Conservation (phyloP, 2,113 vertebrate genomes). For the Rutilus rutilus region DNA sequence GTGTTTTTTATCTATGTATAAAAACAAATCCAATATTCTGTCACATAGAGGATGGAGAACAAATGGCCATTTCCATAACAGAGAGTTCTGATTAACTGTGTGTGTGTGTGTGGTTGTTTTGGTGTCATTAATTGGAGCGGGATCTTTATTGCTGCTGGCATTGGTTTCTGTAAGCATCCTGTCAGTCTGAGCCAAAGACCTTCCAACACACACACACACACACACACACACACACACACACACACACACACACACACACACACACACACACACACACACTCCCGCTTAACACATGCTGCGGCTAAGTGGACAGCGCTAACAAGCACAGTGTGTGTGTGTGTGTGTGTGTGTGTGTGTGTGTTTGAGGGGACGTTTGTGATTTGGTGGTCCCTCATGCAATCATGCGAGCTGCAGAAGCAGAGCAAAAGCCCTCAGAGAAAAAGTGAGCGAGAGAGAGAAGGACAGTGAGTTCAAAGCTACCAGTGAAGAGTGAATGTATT, state of each 20-base stretch:
- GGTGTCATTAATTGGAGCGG: slow-evolving; percentile 39
- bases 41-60: background rate
- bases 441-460: background rate
- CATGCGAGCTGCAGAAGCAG: slow-evolving; percentile 17
- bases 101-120: slow-evolving; percentile 35
- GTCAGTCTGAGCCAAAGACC: slow-evolving; percentile 42
- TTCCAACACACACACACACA: slow-evolving; percentile 7
- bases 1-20: background rate
- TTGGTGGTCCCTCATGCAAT: slow-evolving; percentile 23
- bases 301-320: slow-evolving; percentile 37
- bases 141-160: slow-evolving; percentile 31
- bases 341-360: background rate
- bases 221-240: background rate
- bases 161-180: slow-evolving; percentile 27
- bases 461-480: slow-evolving; percentile 31
- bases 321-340: slow-evolving; percentile 14
- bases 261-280: too few species aligned
- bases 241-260: background rate
- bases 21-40: background rate
- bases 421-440: slow-evolving; percentile 33
- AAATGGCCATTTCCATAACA: background rate
- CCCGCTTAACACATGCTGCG: background rate
- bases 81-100: slow-evolving; percentile 18
- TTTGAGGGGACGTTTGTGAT: background rate
- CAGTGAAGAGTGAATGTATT: slow-evolving; percentile 13